Conservation (phyloP, 2,797 vertebrate genomes). For the Ambastaia sidthimunki region DNA sequence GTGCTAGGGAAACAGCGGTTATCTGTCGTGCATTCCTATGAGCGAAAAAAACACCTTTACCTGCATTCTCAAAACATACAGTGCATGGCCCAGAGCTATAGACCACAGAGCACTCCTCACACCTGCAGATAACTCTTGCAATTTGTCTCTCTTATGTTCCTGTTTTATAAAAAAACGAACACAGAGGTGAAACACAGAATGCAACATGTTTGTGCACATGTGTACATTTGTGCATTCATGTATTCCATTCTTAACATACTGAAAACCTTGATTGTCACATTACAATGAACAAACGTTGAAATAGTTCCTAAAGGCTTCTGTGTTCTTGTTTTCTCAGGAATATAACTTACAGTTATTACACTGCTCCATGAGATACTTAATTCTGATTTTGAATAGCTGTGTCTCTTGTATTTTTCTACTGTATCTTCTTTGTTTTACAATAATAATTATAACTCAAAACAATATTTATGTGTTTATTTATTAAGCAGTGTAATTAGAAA, state of each 20-base stretch:
- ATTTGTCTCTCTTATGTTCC: slow-evolving; percentile 83
- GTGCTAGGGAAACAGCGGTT: not conserved
- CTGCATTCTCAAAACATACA: slow-evolving; percentile 27
- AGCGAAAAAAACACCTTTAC: slow-evolving; percentile 27
- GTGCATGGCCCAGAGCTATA: slow-evolving; percentile 40
- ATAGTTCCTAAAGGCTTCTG: not conserved
- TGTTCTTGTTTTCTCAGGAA: not conserved
- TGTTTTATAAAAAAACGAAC: slow-evolving; percentile 79
- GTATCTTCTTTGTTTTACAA: not conserved
- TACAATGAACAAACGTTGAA: not conserved
- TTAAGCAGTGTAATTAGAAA: not conserved
- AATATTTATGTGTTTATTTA: not conserved
- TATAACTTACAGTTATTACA: not conserved
- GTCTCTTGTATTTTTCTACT: too few species aligned
- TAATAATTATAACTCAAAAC: not conserved
- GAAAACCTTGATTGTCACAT: slow-evolving; percentile 11
- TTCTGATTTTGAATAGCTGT: too few species aligned
- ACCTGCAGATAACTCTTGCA: slow-evolving; percentile 77
- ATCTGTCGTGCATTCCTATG: slow-evolving; percentile 30
- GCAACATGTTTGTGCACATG: slow-evolving; percentile 62
- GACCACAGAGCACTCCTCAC: slow-evolving; percentile 59
- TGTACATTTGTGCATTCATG: not conserved
- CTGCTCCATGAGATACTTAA: not conserved
- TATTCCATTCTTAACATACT: slow-evolving; percentile 29
- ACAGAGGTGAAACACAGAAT: slow-evolving; percentile 78